Evolutionary conservation across 2,113 vertebrate genomes (phyloP).

Genomic region (Fulica atra): DNA sequence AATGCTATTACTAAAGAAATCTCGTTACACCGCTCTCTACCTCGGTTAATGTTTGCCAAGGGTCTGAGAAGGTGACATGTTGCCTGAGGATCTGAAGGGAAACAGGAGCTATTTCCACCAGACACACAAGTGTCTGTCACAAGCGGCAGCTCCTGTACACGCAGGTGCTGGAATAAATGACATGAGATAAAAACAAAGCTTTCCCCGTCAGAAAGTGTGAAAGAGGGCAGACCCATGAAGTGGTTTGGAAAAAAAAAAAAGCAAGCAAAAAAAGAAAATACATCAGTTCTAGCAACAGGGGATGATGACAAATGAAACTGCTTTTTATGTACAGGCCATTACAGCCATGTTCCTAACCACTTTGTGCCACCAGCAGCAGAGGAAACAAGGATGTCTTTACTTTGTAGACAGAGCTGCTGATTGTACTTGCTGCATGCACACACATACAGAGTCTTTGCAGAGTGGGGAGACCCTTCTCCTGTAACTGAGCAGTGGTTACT

Average conservation of each 20-base stretch:
- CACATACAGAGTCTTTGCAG: accelerated
- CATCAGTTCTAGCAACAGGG: background rate
- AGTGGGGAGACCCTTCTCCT: background rate
- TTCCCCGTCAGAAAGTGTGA: background rate
- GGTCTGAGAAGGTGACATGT: background rate
- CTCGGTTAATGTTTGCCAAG: background rate
- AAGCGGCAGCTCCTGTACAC: background rate
- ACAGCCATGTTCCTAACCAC: background rate
- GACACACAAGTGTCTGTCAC: background rate
- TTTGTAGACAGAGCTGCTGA: background rate
- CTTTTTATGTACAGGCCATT: background rate
- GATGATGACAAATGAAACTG: background rate
- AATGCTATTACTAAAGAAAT: background rate
- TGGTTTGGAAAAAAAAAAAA: background rate
- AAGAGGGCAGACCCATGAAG: background rate
- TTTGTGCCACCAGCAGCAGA: background rate
- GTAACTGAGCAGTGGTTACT: background rate
- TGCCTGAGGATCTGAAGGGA: background rate
- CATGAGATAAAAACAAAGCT: background rate
- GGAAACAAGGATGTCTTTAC: background rate
- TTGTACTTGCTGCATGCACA: background rate
- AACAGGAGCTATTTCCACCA: background rate
- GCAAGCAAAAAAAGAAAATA: no score
- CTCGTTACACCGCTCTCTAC: background rate
- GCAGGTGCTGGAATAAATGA: background rate